Evolutionary conservation across 2,797 vertebrate genomes (phyloP), one percentile per base, ranked within the genome.

Genomic region (Parauchenoglanis ngamensis): DNA sequence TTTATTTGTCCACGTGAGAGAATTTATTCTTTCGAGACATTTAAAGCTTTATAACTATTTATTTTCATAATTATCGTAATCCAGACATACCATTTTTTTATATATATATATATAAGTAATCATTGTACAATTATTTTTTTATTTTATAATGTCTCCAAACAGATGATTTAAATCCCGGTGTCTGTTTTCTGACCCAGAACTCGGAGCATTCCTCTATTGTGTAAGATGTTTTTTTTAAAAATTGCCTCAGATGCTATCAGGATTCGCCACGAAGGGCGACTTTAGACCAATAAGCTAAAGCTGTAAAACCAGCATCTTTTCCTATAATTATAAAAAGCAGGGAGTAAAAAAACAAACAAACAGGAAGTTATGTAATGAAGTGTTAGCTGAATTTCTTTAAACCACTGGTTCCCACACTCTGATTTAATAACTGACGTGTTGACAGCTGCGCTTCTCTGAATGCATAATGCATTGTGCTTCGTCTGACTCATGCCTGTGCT

Each of bases 401-500:
- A 79, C 44, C 76, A 57, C 61, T 68, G 85, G 63, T 78, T 86
- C 75, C 61, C 76, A 86, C 75, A 65, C 76, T 76, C 40, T 15
- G 31, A 46, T 73, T 40, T 70, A 79, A 57, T 86, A 59, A 19
- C 35, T 84, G 83, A 70, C 15, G 75, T 79, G 49, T 19, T 79
- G 85, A 86, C 85, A 80, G 85, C 85, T 79, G 85, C 72, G 28
- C 46, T 31, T 83, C 61, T 68, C 63, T 23, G 63, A 83, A 85
- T 85, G 72, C 46, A 54, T 77, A 83, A 83, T 85, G 25, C 3
- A 25, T 61, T 35, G 56, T 63, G 84, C 73, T 65, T 23, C 73
- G 17, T 65, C 40, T 85, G 84, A 85, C 57, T 85, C 84, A 85
- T 76, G 54, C 59, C 56, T 85, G 44, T 54, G 44, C 72, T 77